Base-by-base conservation (phyloP, 2,888 invertebrate species). In the Euclidia mi region DNA sequence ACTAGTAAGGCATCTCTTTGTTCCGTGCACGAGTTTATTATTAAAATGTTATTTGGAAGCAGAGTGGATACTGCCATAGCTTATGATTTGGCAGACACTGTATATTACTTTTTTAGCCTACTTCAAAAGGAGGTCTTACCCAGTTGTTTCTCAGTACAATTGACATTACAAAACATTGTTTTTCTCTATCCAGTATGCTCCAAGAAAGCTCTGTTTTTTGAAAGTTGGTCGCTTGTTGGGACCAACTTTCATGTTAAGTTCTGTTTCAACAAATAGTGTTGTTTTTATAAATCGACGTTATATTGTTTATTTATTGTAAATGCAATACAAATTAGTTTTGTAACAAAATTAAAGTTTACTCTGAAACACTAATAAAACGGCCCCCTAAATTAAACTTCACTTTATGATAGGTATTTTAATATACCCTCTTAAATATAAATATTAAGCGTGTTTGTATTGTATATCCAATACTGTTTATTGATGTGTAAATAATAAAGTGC, bases 31-130 rank as follows among this genome's bases (percentile, higher is more conserved):
- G 77, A 84, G 82, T 88, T 86, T 90, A 89, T 88, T 90, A 90
- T 89, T 90, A 89, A 90, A 91, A 88, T 87, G 85, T 87, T 90
- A 88, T 90, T 87, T 89, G 82, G 79, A 76, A 79, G 81, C 77
- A 66, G 74, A 76, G 75, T 76, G 62, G 76, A 74, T 81, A 76
- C 77, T 65, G 60, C 76, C 58, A 68, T 73, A 78, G 81, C 78
- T 71, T 81, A 78, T 74, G 75, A 71, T 75, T 69, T 76, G 71
- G 72, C 76, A 72, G n/a, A n/a, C n/a, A 71, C 63, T 66, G 74
- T 69, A 72, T 79, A 78, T 71, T 71, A 60, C 71, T 66, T 73
- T 66, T 70, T 71, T 59, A n/a, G n/a, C n/a, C n/a, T n/a, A n/a
- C n/a, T n/a, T n/a, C n/a, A n/a, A n/a, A n/a, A n/a, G n/a, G n/a